Conservation (phyloP, 2,888 invertebrate species). For the Andrena trimmerana region DNA sequence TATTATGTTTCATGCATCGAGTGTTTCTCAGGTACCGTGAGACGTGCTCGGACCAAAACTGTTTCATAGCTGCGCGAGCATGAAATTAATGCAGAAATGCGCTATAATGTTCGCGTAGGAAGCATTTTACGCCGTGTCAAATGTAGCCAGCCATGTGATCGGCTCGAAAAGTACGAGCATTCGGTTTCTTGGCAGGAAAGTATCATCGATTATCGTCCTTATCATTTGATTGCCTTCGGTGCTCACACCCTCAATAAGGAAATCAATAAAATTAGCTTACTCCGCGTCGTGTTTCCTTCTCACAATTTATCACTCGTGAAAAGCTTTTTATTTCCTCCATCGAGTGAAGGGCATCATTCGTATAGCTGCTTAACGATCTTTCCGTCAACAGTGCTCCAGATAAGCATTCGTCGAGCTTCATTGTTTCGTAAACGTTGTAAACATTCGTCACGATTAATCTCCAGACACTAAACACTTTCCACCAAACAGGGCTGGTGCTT, state of each 20-base stretch:
- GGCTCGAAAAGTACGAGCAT: neutral
- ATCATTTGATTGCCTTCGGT: neutral
- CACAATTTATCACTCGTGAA: neutral
- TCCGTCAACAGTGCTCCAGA: constrained; percentile 24
- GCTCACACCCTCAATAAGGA: neutral
- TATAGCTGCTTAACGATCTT: constrained; percentile 2
- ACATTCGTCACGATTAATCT: constrained; percentile 31
- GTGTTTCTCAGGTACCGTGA: constrained; percentile 56
- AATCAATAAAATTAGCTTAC: neutral
- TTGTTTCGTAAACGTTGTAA: constrained; percentile 26
- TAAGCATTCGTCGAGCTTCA: constrained; percentile 1
- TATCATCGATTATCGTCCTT: neutral
- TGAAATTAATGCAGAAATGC: constrained; percentile 72
- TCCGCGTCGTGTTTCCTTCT: too few species aligned
- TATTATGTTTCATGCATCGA: constrained; percentile 62
- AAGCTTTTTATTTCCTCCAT: neutral
- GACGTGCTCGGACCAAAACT: constrained; percentile 56
- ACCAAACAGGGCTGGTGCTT: constrained; percentile 6
- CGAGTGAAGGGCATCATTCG: neutral
- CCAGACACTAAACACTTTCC: neutral
- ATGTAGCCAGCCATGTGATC: constrained; percentile 6
- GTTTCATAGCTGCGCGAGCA: constrained; percentile 70
- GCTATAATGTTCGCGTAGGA: constrained; percentile 25
- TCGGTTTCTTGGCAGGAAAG: neutral
- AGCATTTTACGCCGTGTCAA: constrained; percentile 20